A percentile compares a stretch with the other conserved stretches of the same genome.
Evolutionary conservation across 2,888 invertebrate genomes (phyloP).

Genomic region (Patella depressa): DNA sequence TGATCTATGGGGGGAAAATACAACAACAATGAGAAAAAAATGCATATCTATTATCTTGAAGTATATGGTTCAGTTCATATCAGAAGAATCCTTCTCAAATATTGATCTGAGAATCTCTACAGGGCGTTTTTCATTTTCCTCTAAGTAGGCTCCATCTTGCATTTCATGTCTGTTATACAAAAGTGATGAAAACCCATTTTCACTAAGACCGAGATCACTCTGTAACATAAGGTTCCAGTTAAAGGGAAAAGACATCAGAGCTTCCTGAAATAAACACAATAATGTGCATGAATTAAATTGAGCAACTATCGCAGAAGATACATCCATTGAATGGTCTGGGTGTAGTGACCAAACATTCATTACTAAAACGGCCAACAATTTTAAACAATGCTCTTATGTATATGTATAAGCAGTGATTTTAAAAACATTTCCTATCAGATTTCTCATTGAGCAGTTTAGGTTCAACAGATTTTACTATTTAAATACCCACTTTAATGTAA

Average conservation of each 20-base stretch:
- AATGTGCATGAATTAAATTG: neutral
- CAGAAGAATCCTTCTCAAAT: constrained; percentile 41
- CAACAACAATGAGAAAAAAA: too few species aligned
- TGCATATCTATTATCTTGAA: too few species aligned
- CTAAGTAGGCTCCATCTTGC: constrained; percentile 64
- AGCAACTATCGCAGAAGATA: neutral
- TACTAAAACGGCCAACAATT: too few species aligned
- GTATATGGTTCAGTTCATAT: neutral
- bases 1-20: too few species aligned
- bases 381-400: too few species aligned
- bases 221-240: constrained; percentile 63
- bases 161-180: constrained; percentile 66
- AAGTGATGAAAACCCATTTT: constrained; percentile 59
- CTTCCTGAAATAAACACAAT: constrained; percentile 42
- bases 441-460: too few species aligned
- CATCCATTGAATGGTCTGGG: too few species aligned
- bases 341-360: too few species aligned
- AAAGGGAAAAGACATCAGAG: constrained; percentile 50
- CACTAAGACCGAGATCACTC: constrained; percentile 66
- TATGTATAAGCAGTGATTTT: too few species aligned
- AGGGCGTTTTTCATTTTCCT: constrained; percentile 65
- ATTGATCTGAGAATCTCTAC: constrained; percentile 56
- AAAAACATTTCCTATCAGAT: too few species aligned
- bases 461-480: too few species aligned
- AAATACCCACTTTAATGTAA: too few species aligned